Percentiles rank a stretch among this genome's conserved stretches.
phyloP scores from a whole-genome alignment of 2,888 invertebrate genomes.

The Coremacera marginata region DNA sequence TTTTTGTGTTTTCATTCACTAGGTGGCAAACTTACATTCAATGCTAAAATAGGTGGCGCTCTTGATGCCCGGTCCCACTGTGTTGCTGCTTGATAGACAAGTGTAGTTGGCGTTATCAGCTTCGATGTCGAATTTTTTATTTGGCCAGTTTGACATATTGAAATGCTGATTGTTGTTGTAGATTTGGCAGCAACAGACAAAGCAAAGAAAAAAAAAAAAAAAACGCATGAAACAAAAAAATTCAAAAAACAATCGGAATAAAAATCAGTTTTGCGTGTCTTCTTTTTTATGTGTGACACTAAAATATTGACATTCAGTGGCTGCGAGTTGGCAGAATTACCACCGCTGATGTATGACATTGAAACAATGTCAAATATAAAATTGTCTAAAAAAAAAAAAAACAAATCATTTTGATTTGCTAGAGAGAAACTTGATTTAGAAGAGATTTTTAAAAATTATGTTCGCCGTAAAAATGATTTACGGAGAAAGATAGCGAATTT shows the following conservation, averaged over 20 bases:
- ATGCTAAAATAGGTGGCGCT: constrained; percentile 88
- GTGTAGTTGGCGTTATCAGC: constrained; percentile 86
- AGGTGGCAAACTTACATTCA: constrained; percentile 79
- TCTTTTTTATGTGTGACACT: constrained; percentile 32
- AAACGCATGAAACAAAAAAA: not conserved
- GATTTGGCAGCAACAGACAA: not conserved
- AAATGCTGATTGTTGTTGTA: constrained; percentile 73
- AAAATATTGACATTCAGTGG: constrained; percentile 37
- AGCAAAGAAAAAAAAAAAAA: constrained; percentile 6
- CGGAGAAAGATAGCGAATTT: too few species aligned
- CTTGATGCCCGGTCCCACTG: constrained; percentile 83
- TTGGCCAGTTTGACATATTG: constrained; percentile 89
- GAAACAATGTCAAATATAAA: too few species aligned
- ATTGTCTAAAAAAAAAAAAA: too few species aligned
- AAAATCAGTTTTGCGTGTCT: not conserved
- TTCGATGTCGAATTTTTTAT: constrained; percentile 80
- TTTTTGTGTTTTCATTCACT: not conserved
- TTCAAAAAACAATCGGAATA: not conserved
- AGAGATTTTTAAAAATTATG: too few species aligned
- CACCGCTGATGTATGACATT: too few species aligned
- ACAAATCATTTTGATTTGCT: too few species aligned
- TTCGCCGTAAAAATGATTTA: too few species aligned
- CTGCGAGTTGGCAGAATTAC: not conserved
- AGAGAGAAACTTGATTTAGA: too few species aligned
- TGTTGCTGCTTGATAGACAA: constrained; percentile 83